A percentile compares a stretch with the other conserved stretches of the same genome.
Evolutionary conservation across 2,888 invertebrate genomes (phyloP).

Genomic region (Machimus rusticus): DNA sequence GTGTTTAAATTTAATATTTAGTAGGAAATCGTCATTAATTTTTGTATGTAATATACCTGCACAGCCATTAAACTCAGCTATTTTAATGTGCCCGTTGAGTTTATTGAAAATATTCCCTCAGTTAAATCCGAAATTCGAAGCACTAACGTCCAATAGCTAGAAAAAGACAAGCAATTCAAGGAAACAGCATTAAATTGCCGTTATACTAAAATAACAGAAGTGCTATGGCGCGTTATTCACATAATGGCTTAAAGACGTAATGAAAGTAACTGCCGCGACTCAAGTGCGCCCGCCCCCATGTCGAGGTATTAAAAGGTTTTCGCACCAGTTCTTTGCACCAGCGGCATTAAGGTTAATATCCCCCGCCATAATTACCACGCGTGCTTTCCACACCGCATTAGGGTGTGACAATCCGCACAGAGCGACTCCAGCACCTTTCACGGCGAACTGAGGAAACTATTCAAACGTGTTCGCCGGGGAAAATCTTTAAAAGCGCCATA

Average conservation of each 20-base stretch:
- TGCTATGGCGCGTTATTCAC: neutral
- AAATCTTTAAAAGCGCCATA: slow-evolving; percentile 24
- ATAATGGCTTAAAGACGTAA: neutral
- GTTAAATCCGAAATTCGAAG: neutral
- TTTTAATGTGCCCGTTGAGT: neutral
- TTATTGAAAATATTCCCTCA: neutral
- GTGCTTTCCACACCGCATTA: slow-evolving; percentile 1
- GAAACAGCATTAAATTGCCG: neutral
- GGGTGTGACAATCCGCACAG: slow-evolving; percentile 4
- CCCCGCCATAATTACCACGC: neutral
- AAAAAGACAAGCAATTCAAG: neutral
- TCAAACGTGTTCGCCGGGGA: neutral
- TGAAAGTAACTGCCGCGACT: neutral
- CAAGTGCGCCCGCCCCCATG: neutral
- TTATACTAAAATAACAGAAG: neutral
- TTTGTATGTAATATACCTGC: neutral
- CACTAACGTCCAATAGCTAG: neutral
- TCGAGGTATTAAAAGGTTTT: neutral
- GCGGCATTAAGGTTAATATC: neutral
- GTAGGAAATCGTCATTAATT: neutral
- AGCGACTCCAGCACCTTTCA: neutral
- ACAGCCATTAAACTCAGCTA: neutral
- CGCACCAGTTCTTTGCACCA: neutral
- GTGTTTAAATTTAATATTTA: neutral
- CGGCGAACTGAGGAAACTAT: neutral